These are phyloP conservation scores for Panulirus ornatus DNA, from an alignment of 1,140 invertebrate genomes.

Conservation along the genomic window DNA sequence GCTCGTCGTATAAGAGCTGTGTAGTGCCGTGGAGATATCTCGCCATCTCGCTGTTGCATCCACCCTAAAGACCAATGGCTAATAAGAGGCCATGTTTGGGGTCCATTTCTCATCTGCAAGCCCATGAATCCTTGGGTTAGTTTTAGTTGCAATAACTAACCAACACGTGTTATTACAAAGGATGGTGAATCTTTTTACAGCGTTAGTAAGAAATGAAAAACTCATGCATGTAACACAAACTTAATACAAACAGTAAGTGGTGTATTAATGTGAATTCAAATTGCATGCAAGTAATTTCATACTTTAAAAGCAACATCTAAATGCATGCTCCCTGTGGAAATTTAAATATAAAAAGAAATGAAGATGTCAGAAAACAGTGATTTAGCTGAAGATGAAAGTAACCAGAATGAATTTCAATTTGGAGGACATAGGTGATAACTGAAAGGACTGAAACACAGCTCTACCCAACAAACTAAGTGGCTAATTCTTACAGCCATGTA, in stretches of 20 bases:
- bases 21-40: constrained; percentile 64
- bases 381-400: background rate
- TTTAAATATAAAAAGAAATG: background rate
- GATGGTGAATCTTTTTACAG: background rate
- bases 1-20: constrained; percentile 66
- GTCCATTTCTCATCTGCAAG: constrained; percentile 65
- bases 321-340: background rate
- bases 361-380: background rate
- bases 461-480: too few relatives aligned
- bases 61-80: constrained; percentile 39
- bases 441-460: background rate
- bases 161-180: background rate
- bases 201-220: background rate
- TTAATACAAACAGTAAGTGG: background rate
- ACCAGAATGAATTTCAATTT: background rate
- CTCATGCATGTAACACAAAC: background rate
- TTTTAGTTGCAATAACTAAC: background rate
- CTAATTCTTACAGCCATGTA: too few relatives aligned
- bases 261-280: background rate
- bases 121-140: constrained; percentile 49
- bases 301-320: background rate
- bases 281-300: background rate
- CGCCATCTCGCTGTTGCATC: constrained; percentile 45
- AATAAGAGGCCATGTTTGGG: constrained; percentile 41
- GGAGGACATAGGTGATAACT: background rate